phyloP scores from a whole-genome alignment of 2,113 vertebrate genomes.

The Balaeniceps rex region DNA sequence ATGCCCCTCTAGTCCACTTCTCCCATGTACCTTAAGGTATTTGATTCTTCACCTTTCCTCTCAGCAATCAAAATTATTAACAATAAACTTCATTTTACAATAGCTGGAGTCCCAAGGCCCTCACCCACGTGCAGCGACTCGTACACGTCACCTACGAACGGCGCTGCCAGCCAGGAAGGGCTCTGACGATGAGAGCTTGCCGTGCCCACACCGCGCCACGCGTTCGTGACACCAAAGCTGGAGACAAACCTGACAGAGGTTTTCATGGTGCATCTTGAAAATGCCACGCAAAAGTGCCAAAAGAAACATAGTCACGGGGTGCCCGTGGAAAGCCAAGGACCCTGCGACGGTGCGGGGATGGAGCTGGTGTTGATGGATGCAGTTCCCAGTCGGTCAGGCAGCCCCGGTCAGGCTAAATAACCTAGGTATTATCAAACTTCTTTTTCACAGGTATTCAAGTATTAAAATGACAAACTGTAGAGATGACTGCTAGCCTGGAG shows the following conservation, averaged over 20 bases:
- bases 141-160: not conserved
- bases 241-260: constrained; percentile 35
- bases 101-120: not conserved
- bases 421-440: constrained; percentile 45
- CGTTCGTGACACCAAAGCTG: not conserved
- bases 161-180: too few species aligned
- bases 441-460: constrained; percentile 39
- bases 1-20: too few species aligned
- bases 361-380: not conserved
- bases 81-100: not conserved
- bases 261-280: constrained; percentile 35
- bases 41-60: not conserved
- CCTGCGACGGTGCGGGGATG: not conserved
- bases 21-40: not conserved
- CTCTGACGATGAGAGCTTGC: not conserved
- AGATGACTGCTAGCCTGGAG: constrained; percentile 57
- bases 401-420: constrained; percentile 37
- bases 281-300: constrained; percentile 34
- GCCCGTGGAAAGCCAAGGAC: not conserved
- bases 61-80: not conserved
- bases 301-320: not conserved
- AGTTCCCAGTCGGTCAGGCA: constrained; percentile 9
- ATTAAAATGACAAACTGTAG: constrained; percentile 65
- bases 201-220: accelerated
- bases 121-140: too few species aligned